Conservation (phyloP, 2,113 vertebrate genomes). For the Pachycephala philippinensis region DNA sequence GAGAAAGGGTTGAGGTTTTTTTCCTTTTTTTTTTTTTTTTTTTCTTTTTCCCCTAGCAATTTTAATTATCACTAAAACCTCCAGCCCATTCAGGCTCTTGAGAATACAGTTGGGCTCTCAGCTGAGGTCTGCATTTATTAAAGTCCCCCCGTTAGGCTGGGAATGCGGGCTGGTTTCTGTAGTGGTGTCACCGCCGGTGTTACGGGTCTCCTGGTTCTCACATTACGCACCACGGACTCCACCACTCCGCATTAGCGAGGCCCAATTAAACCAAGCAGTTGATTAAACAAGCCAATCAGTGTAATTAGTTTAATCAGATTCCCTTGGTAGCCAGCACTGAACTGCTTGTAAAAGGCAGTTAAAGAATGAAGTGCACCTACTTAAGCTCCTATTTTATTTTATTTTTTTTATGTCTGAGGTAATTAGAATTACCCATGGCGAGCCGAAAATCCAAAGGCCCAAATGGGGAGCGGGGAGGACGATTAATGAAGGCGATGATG, state of each 20-base stretch:
- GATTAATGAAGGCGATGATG: constrained; percentile 79
- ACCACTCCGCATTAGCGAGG: constrained; percentile 64
- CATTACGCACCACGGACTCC: constrained; percentile 76
- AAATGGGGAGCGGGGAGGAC: constrained; percentile 71
- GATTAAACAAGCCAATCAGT: constrained; percentile 80
- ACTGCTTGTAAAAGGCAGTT: constrained; percentile 76
- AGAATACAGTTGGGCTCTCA: constrained; percentile 68
- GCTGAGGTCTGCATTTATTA: constrained; percentile 66
- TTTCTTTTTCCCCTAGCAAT: constrained; percentile 20
- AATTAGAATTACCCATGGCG: constrained; percentile 85
- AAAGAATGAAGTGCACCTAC: constrained; percentile 86
- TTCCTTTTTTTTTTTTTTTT: too few species aligned
- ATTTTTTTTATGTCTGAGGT: constrained; percentile 72
- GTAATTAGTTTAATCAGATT: constrained; percentile 87
- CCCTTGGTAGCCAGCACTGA: constrained; percentile 74
- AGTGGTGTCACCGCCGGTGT: constrained; percentile 77
- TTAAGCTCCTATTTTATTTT: constrained; percentile 69
- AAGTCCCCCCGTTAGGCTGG: constrained; percentile 61
- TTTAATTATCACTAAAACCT: constrained; percentile 78
- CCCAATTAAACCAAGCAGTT: constrained; percentile 73
- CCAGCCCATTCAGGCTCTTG: constrained; percentile 44
- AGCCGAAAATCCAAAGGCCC: constrained; percentile 76
- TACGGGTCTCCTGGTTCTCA: constrained; percentile 85
- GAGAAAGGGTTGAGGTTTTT: constrained; percentile 11
- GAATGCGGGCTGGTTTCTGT: constrained; percentile 77